Evolutionary conservation across 2,113 vertebrate species (phyloP).

Genomic region (Stomatorhinus ivindoensis): DNA sequence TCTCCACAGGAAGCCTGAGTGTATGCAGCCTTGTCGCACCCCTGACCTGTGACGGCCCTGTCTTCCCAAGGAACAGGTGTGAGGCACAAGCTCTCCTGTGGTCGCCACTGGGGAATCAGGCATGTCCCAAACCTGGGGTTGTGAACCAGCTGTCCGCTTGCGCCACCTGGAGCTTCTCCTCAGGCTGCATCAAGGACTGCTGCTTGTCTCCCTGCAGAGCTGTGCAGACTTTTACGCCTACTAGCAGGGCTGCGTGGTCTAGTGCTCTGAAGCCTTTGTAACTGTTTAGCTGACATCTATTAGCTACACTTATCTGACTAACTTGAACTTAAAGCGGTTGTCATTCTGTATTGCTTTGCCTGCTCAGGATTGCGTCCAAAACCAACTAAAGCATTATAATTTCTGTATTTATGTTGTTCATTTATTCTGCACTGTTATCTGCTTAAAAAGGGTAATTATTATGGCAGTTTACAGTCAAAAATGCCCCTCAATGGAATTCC

Average conservation of each 20-base stretch:
- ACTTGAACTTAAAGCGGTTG: background rate
- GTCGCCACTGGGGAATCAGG: constrained; percentile 56
- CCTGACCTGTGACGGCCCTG: background rate
- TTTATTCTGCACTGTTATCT: background rate
- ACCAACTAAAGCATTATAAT: background rate
- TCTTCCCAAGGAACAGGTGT: constrained; percentile 69
- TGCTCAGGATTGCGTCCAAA: background rate
- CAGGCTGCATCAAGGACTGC: constrained; percentile 53
- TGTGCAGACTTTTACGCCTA: constrained; percentile 64
- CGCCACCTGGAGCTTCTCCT: constrained; percentile 63
- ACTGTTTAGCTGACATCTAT: background rate
- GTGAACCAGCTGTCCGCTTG: constrained; percentile 52
- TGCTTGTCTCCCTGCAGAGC: constrained; percentile 62
- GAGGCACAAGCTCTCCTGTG: constrained; percentile 75
- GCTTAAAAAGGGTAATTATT: background rate
- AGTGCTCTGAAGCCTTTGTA: constrained; percentile 49
- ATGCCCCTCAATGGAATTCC: background rate
- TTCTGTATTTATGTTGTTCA: background rate
- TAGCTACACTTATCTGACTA: background rate
- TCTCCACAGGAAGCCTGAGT: background rate
- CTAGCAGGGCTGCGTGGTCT: constrained; percentile 66
- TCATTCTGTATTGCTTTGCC: background rate
- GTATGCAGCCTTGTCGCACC: background rate
- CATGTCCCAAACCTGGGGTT: constrained; percentile 46
- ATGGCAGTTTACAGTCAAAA: background rate